Conservation (phyloP, 2,113 vertebrate species). For the Elanoides forficatus region DNA sequence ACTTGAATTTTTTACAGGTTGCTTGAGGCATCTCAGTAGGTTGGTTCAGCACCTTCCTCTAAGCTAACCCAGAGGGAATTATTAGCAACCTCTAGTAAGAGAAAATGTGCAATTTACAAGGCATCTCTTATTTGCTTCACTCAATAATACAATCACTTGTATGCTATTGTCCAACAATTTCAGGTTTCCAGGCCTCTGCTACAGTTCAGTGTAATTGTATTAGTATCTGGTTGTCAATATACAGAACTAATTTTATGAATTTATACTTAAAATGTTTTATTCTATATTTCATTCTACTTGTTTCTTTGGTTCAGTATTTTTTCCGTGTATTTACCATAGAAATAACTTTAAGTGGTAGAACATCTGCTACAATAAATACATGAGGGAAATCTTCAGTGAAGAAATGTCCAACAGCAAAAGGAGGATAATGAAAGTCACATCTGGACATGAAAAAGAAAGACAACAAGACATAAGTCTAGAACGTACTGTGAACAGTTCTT, state of each 20-base stretch:
- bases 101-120: not conserved
- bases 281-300: not conserved
- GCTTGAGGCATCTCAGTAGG: not conserved
- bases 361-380: not conserved
- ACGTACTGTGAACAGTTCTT: not conserved
- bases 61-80: not conserved
- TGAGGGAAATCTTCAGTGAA: not conserved
- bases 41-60: not conserved
- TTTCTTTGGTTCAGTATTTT: not conserved
- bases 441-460: not conserved
- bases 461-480: not conserved
- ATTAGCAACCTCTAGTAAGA: not conserved
- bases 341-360: not conserved
- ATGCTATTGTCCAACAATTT: not conserved
- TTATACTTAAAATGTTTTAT: not conserved
- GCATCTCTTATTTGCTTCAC: not conserved
- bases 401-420: not conserved
- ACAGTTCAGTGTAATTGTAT: not conserved
- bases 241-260: not conserved
- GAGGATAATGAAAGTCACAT: not conserved
- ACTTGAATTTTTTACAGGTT: not conserved
- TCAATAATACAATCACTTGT: not conserved
- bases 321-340: not conserved
- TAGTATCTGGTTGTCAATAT: not conserved
- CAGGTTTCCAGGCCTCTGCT: not conserved